A percentile compares a stretch with the other conserved stretches of the same genome.
Evolutionary conservation across 2,797 vertebrate genomes (phyloP).

Genomic region (Pelobates cultripes): DNA sequence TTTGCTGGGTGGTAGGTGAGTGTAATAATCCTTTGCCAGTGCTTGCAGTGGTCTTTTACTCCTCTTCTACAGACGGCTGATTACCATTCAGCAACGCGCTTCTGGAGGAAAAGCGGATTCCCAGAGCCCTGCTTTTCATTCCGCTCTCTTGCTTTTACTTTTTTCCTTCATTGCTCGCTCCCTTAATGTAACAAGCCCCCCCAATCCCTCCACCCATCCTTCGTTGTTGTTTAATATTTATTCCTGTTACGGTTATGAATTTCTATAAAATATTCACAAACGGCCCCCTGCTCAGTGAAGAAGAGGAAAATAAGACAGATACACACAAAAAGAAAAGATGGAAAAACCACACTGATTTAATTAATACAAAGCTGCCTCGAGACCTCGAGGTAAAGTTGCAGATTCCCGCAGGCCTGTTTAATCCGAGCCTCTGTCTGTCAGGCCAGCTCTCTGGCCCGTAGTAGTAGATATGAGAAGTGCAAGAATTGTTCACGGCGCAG

Average conservation of each 20-base stretch:
- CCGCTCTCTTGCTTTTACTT: slow-evolving; percentile 46
- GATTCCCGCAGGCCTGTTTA: slow-evolving; percentile 32
- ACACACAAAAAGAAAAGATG: not conserved
- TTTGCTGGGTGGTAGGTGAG: no score
- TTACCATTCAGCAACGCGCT: slow-evolving; percentile 49
- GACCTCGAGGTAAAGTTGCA: slow-evolving; percentile 37
- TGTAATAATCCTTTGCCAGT: no score
- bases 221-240: slow-evolving; percentile 55
- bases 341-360: slow-evolving; percentile 40
- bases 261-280: slow-evolving; percentile 56
- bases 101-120: slow-evolving; percentile 49
- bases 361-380: slow-evolving; percentile 50
- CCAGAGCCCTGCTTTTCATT: slow-evolving; percentile 52
- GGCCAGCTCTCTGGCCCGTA: slow-evolving; percentile 27
- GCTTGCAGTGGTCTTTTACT: not conserved
- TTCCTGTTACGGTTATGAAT: slow-evolving; percentile 54
- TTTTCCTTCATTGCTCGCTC: slow-evolving; percentile 40
- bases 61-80: slow-evolving; percentile 41
- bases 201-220: not conserved
- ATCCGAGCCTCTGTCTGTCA: slow-evolving; percentile 19
- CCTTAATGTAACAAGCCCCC: slow-evolving; percentile 3
- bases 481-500: slow-evolving; percentile 12
- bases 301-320: slow-evolving; percentile 40
- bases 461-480: slow-evolving; percentile 5
- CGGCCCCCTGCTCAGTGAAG: slow-evolving; percentile 5